Evolutionary conservation across 1,140 invertebrate species (phyloP).

Genomic region (Platyscapa corneri): DNA sequence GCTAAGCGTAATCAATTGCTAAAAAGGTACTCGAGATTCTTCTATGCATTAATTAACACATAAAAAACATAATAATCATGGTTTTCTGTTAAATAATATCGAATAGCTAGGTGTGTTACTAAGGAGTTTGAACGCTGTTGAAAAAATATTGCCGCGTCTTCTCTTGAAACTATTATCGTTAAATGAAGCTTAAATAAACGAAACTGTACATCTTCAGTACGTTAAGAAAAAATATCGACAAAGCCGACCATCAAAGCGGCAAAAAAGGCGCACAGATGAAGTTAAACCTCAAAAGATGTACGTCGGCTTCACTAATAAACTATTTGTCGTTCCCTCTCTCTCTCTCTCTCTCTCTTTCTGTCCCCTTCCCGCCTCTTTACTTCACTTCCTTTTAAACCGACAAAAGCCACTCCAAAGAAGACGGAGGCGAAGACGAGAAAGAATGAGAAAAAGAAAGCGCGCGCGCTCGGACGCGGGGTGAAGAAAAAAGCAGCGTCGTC

Average conservation of each 20-base stretch:
- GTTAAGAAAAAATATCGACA: constrained; percentile 35
- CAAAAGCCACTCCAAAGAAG: constrained; percentile 18
- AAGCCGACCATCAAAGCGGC: constrained; percentile 2
- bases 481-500: constrained; percentile 21
- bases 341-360: constrained; percentile 19
- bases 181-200: constrained; percentile 32
- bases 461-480: too few relatives aligned
- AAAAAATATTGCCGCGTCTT: background rate
- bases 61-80: too few relatives aligned
- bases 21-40: too few relatives aligned
- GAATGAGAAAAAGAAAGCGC: background rate
- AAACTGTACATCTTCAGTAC: background rate
- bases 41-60: too few relatives aligned
- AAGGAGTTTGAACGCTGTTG: background rate
- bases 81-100: too few relatives aligned
- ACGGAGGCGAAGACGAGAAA: background rate
- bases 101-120: too few relatives aligned
- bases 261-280: background rate
- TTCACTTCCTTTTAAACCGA: background rate
- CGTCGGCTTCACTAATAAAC: constrained; percentile 24
- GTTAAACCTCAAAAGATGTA: background rate
- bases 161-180: constrained; percentile 8
- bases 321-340: constrained; percentile 17
- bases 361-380: background rate
- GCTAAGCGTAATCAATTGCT: too few relatives aligned